Base-by-base conservation (phyloP, 1,140 invertebrate species). In the Drosophila nebulosa region DNA sequence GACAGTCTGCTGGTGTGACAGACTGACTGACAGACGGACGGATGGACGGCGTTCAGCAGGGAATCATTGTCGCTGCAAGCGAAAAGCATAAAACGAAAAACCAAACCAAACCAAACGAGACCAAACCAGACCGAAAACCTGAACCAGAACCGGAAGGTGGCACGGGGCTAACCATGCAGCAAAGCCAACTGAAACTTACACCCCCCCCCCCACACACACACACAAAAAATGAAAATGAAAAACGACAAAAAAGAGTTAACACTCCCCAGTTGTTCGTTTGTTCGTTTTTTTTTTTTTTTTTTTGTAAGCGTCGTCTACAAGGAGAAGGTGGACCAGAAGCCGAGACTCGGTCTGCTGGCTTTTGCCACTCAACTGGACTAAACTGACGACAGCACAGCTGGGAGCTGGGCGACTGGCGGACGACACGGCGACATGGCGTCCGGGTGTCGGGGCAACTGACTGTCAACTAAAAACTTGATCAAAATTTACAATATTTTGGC, bases 311-410 rank as follows among this genome's bases (percentile, higher is more conserved):
- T 58, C 56, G 64, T 58, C 69, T 60, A 21, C 62, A 16, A 10
- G 26, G 9, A 24, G 58, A 27, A 4, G 21, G 21, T 27, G 55
- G 18, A 14, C 18, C 52, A 52, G 35, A n/a, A 32, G 51, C 46
- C 46, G 50, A 18, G 59, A 26, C 24, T 51, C 42, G 24, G 24
- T 61, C 55, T 53, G 63, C 53, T 72, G 74, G 39, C 39, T 79
- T 78, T 64, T 63, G 70, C 79, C 66, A 83, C 79, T 83, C 74
- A 83, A 62, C 63, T 53, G 75, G 71, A 75, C 79, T 67, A 64
- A 83, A 83, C 79, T 78, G 79, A 83, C 70, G 79, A 83, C 79
- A 83, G 79, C 70, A 67, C 81, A 65, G 78, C 63, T 86, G 78
- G 81, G n/a, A 68, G 10, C 50, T 21, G n/a, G 59, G 52, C 67